A percentile compares a stretch with the other conserved stretches of the same genome.
These are phyloP conservation scores for Dromius quadrimaculatus DNA, from an alignment of 2,888 invertebrate species.

Conservation along the genomic window DNA sequence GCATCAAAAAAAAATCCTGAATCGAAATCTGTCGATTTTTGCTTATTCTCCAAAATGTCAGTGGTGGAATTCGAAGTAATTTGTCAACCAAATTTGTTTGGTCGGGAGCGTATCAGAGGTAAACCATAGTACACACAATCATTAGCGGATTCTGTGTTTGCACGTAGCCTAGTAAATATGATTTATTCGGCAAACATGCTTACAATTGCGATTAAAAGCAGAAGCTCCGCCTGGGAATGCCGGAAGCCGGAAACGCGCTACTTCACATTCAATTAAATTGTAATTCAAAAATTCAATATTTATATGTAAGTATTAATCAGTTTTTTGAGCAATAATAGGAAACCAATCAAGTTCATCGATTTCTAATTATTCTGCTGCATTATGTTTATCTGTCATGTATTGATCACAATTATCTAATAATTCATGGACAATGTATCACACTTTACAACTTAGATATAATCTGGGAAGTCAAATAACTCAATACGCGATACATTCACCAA, in stretches of 20 bases:
- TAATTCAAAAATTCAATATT: no score
- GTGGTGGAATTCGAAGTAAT: conserved; percentile 35
- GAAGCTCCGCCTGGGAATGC: not conserved
- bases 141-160: conserved; percentile 46
- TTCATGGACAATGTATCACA: no score
- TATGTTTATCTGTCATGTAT: no score
- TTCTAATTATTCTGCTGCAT: no score
- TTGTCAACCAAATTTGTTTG: conserved; percentile 46
- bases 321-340: no score
- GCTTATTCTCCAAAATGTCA: conserved; percentile 1
- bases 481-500: no score
- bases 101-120: conserved; percentile 41
- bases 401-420: no score
- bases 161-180: conserved; percentile 48
- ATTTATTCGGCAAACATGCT: conserved; percentile 49
- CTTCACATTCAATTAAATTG: conserved; percentile 4
- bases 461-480: no score
- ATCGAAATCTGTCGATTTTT: conserved; percentile 32
- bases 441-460: no score
- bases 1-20: conserved; percentile 10
- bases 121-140: conserved; percentile 47
- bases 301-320: no score
- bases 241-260: no score
- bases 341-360: no score
- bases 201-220: conserved; percentile 40